A percentile compares a stretch with the other conserved stretches of the same genome.
phyloP scores from a whole-genome alignment of 64 coral and sea anemone genomes.

The Platygyra sinensis region DNA sequence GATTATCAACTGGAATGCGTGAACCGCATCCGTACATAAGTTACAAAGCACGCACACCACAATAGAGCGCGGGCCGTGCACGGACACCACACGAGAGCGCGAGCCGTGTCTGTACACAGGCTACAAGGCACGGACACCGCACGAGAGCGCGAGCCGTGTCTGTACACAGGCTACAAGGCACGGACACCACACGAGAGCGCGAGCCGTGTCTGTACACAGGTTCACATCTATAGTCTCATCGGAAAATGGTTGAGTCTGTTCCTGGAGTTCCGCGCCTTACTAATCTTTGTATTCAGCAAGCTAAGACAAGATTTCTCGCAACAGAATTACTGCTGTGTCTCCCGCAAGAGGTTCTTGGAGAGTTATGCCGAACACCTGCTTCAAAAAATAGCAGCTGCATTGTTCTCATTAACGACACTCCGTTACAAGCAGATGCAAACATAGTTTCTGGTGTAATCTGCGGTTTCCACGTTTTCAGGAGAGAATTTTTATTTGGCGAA shows the following conservation, averaged over 20 bases:
- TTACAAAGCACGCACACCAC: not conserved
- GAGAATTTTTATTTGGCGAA: slow-evolving; percentile 10
- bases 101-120: not conserved
- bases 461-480: not conserved
- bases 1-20: not conserved
- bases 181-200: not conserved
- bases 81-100: not conserved
- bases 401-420: not conserved
- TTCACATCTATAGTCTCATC: not conserved
- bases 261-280: not conserved
- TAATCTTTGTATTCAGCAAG: not conserved
- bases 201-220: not conserved
- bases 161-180: not conserved
- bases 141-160: not conserved
- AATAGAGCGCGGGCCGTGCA: not conserved
- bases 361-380: not conserved
- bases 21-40: not conserved
- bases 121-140: not conserved
- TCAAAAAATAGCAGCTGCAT: not conserved
- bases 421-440: slow-evolving; percentile 1
- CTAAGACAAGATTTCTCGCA: not conserved
- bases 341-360: not conserved
- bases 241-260: not conserved
- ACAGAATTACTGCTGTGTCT: not conserved
- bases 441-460: slow-evolving; percentile 2